Base-by-base conservation (phyloP, 2,797 vertebrate species). In the Gadopsis marmoratus region DNA sequence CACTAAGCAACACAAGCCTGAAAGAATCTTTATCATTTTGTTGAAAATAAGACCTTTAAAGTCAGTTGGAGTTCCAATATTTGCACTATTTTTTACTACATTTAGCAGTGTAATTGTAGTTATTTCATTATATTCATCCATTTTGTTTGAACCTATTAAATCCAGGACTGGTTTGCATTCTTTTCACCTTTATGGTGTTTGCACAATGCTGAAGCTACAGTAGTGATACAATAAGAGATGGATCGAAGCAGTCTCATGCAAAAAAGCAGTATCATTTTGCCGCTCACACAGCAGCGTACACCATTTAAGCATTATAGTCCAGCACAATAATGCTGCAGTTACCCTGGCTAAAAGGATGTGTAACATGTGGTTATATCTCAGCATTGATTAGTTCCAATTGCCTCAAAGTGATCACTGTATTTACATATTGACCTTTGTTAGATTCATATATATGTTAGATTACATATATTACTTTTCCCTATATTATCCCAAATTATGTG, bases 11-110 rank as follows among this genome's bases (percentile, higher is more conserved):
- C 41, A 47, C 14, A 33, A 72, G 8, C 43, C 13, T 58, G 16
- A 13, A 41, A 77, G 14, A 65, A 72, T 84, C 33, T 31, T 47
- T 54, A 16, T 12, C 2, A 7, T 72, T 56, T 29, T n/a, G 26
- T 35, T 14, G 8, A 66, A 59, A 17, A 45, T 35, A 56, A 3
- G 10, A 74, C 17, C 4, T 41, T 43, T 31, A 75, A 69, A 62
- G 8, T 33, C 5, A 45, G 26, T 63, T 23, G 77, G 63, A 73
- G 55, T 35, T 74, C 17, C n/a, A 53, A 12, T 69, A 5, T 26
- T 51, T 19, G 12, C 23, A 5, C 16, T 69, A 26, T 14, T n/a
- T 31, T 47, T 7, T 62, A 47, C 12, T 67, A 12, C n/a, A 62
- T 68, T 63, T 21, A 50, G 31, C 23, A 50, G 8, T 13, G 11